phyloP scores from a whole-genome alignment of 2,888 invertebrate genomes.

The Biston stratarius region DNA sequence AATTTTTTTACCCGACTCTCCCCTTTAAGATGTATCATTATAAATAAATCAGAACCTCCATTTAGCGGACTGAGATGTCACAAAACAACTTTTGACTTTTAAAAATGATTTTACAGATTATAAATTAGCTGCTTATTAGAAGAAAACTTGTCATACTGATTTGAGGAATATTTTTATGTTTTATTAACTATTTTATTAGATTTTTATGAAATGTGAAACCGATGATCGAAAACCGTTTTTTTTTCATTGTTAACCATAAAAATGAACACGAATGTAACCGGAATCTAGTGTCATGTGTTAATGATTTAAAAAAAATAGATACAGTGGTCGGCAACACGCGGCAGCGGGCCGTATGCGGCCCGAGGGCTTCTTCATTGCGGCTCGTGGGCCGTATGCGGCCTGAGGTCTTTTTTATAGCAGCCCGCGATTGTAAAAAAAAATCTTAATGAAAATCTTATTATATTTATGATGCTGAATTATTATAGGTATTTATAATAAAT shows the following conservation, averaged over 20 bases:
- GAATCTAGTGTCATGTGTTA: too few species aligned
- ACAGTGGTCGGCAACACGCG: too few species aligned
- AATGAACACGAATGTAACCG: too few species aligned
- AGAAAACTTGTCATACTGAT: slow-evolving; percentile 18
- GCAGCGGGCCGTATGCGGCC: too few species aligned
- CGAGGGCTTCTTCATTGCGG: too few species aligned
- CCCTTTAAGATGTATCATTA: slow-evolving; percentile 11
- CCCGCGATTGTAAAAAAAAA: too few species aligned
- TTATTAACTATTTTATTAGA: not conserved
- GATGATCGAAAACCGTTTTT: not conserved
- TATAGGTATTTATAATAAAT: too few species aligned
- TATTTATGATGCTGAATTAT: too few species aligned
- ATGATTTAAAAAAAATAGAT: too few species aligned
- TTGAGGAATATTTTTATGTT: slow-evolving; percentile 6
- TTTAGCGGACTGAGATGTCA: slow-evolving; percentile 33
- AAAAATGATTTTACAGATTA: slow-evolving; percentile 29
- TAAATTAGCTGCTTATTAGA: slow-evolving; percentile 31
- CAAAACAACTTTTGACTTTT: slow-evolving; percentile 27
- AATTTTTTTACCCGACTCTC: slow-evolving; percentile 15
- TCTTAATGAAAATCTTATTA: too few species aligned
- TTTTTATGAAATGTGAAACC: slow-evolving; percentile 1
- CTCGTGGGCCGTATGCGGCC: too few species aligned
- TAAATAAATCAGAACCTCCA: slow-evolving; percentile 29
- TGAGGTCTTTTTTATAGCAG: too few species aligned
- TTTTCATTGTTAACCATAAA: not conserved